Evolutionary conservation across 1,140 invertebrate species (phyloP).

Genomic region (Heliconius hermathena): DNA sequence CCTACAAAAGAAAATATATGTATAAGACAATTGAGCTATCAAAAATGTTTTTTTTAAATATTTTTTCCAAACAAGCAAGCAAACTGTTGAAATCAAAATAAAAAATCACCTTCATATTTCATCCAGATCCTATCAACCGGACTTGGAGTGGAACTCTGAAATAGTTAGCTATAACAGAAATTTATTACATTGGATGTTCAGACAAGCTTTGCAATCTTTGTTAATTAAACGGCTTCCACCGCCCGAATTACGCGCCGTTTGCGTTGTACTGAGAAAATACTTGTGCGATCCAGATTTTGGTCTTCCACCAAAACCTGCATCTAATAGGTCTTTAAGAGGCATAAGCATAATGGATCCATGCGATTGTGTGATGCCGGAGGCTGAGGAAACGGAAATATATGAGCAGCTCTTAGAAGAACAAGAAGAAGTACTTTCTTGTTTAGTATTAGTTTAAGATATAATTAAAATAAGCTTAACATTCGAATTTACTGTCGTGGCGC

Average conservation of each 20-base stretch:
- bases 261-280: conserved; percentile 51
- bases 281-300: conserved; percentile 71
- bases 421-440: conserved; percentile 1
- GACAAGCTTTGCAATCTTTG: conserved; percentile 60
- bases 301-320: conserved; percentile 50
- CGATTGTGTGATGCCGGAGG: conserved; percentile 61
- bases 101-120: background rate
- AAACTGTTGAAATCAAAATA: too few relatives aligned
- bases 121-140: conserved; percentile 66
- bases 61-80: too few relatives aligned
- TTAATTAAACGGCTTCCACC: conserved; percentile 48
- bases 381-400: conserved; percentile 53
- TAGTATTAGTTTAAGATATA: background rate
- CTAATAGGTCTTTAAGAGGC: conserved; percentile 44
- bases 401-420: conserved; percentile 48
- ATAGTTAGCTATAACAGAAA: conserved; percentile 57
- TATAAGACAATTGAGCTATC: too few relatives aligned
- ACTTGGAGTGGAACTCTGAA: conserved; percentile 61
- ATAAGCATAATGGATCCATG: conserved; percentile 58
- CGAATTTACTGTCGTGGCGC: too few relatives aligned
- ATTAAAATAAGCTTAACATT: background rate
- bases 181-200: conserved; percentile 72
- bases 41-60: too few relatives aligned
- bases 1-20: too few relatives aligned
- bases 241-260: conserved; percentile 48